Percentiles rank a stretch among this genome's conserved stretches.
These are phyloP conservation scores for Paelopatides confundens DNA, from an alignment of 53 echinoderm and acorn worm species.

Conservation along the genomic window DNA sequence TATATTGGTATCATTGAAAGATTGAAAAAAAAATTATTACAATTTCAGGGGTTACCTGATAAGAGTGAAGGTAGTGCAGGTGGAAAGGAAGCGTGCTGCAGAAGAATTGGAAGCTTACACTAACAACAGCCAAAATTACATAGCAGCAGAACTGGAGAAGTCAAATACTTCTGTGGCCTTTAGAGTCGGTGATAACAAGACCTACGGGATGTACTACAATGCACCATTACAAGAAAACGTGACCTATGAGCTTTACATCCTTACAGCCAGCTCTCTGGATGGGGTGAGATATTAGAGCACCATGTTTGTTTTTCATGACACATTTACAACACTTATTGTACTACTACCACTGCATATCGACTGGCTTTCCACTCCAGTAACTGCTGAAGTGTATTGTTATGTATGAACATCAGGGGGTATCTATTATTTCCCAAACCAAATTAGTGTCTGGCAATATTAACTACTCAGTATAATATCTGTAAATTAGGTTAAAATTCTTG, in stretches of 20 bases:
- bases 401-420: no score
- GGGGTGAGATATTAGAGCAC: not conserved
- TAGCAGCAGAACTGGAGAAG: not conserved
- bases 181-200: not conserved
- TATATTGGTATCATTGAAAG: no score
- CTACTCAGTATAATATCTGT: no score
- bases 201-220: not conserved
- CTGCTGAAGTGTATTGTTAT: no score
- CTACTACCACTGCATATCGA: no score
- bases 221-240: not conserved
- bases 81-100: not conserved
- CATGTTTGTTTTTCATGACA: no score
- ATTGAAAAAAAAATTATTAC: no score
- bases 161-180: not conserved
- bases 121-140: not conserved
- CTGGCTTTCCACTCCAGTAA: no score
- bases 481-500: no score
- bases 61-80: not conserved
- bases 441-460: no score
- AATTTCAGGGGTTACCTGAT: not conserved
- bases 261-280: not conserved
- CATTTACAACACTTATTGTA: no score
- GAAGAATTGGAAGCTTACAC: not conserved
- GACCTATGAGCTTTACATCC: not conserved
- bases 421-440: no score